phyloP scores from a whole-genome alignment of 2,888 invertebrate genomes.

The Rosalia funebris region DNA sequence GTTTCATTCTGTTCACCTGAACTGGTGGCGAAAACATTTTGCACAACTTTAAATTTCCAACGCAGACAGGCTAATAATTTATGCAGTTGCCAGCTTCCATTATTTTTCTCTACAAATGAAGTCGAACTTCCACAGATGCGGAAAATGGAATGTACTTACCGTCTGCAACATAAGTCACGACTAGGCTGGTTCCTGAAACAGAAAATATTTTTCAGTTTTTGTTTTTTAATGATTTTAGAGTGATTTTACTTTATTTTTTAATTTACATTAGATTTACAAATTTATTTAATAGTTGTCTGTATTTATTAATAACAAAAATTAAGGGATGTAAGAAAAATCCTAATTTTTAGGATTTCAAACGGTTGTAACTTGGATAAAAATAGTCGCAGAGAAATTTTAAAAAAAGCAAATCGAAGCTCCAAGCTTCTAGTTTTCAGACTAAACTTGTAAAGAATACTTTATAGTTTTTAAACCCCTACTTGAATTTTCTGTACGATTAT shows the following conservation, averaged over 20 bases:
- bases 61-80: not conserved
- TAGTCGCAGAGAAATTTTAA: too few species aligned
- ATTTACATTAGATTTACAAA: too few species aligned
- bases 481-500: too few species aligned
- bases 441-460: too few species aligned
- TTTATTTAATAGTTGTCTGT: too few species aligned
- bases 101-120: constrained; percentile 1
- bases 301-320: too few species aligned
- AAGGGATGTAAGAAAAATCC: too few species aligned
- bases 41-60: not conserved
- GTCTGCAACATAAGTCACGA: not conserved
- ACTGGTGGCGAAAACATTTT: not conserved
- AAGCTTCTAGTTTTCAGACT: too few species aligned
- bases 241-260: not conserved
- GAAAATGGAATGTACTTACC: not conserved
- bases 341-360: too few species aligned
- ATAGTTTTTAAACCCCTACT: too few species aligned
- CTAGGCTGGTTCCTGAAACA: not conserved
- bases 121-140: not conserved
- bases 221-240: not conserved
- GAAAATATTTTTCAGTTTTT: not conserved
- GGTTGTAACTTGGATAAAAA: too few species aligned
- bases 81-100: not conserved
- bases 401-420: too few species aligned
- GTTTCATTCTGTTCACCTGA: not conserved